Conservation (phyloP, 2,888 invertebrate genomes). For the Atethmia centrago region DNA sequence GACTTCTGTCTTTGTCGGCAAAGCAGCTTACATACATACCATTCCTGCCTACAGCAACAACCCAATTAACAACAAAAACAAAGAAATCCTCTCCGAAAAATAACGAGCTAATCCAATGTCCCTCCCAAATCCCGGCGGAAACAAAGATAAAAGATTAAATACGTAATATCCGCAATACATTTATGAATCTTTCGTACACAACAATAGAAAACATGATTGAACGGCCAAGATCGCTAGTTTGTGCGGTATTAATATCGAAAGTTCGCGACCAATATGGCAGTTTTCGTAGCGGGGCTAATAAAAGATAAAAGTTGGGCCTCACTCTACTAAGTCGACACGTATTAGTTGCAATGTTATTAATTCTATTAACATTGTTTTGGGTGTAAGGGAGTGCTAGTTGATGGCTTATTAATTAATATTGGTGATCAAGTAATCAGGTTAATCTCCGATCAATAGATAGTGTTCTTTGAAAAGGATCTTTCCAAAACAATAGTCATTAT, state of each 20-base stretch:
- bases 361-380: constrained; percentile 49
- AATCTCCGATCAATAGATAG: too few relatives aligned
- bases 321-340: constrained; percentile 77
- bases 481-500: neutral
- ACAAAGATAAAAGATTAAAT: constrained; percentile 60
- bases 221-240: constrained; percentile 63
- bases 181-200: constrained; percentile 56
- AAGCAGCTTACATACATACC: constrained; percentile 12
- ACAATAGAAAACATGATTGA: constrained; percentile 60
- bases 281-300: constrained; percentile 74
- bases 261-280: constrained; percentile 76
- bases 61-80: constrained; percentile 45
- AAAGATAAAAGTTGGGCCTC: constrained; percentile 78
- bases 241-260: constrained; percentile 78
- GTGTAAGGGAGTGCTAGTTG: neutral
- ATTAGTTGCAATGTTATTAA: constrained; percentile 72
- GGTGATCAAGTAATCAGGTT: neutral
- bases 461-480: neutral
- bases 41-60: constrained; percentile 9
- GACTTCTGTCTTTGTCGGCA: neutral
- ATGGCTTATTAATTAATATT: constrained; percentile 16
- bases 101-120: constrained; percentile 55
- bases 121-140: constrained; percentile 42
- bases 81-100: constrained; percentile 35
- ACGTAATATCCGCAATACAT: constrained; percentile 60